Percentiles rank a stretch among this genome's conserved stretches.
Evolutionary conservation across 2,888 invertebrate genomes (phyloP).

Genomic region (Pseudococcus viburni): DNA sequence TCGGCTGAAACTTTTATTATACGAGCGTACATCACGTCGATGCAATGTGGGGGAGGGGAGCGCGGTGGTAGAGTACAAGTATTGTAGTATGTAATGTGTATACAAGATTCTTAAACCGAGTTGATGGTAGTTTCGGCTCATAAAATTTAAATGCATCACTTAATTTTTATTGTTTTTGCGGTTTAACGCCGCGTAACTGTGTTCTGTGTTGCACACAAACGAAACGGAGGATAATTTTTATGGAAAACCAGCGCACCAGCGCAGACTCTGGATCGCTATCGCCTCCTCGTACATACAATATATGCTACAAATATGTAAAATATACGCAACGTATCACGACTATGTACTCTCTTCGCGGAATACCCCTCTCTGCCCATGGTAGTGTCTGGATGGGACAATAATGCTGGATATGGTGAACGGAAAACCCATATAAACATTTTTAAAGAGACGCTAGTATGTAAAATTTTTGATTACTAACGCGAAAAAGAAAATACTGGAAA

Average conservation of each 20-base stretch:
- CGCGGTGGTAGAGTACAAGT: too few species aligned
- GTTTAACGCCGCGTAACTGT: constrained; percentile 47
- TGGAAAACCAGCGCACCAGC: not conserved
- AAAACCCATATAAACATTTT: not conserved
- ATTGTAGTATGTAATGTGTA: not conserved
- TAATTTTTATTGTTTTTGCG: constrained; percentile 56
- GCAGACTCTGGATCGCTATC: not conserved
- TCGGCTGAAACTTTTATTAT: not conserved
- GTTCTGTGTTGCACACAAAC: not conserved
- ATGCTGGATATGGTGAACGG: not conserved
- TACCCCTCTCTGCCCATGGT: not conserved
- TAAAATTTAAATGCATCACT: constrained; percentile 60
- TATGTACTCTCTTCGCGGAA: not conserved
- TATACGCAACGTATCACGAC: not conserved
- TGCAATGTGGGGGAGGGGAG: not conserved
- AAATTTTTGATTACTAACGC: constrained; percentile 9
- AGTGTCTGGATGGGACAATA: not conserved
- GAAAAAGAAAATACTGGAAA: not conserved
- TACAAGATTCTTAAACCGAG: constrained; percentile 21
- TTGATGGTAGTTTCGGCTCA: constrained; percentile 55
- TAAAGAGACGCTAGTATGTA: not conserved
- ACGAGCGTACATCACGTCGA: not conserved
- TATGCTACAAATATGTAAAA: too few species aligned
- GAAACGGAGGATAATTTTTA: not conserved
- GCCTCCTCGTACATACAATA: not conserved